Percentiles rank a stretch among this genome's conserved stretches.
Conservation (phyloP, 2,888 invertebrate genomes). For the Drosophila mimetica region DNA sequence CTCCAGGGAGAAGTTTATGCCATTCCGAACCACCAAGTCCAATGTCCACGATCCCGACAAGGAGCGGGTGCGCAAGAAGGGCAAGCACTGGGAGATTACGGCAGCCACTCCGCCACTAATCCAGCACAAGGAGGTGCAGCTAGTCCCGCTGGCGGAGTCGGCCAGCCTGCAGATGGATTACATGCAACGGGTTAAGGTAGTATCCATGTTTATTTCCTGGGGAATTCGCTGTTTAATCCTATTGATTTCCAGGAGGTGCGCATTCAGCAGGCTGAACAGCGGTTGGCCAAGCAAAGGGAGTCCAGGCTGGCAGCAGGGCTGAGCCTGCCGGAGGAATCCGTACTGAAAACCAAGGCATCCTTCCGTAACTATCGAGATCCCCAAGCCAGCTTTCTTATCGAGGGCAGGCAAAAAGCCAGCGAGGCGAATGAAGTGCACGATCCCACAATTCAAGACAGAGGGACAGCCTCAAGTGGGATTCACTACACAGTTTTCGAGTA, state of each 20-base stretch:
- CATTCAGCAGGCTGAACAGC: slow-evolving; percentile 80
- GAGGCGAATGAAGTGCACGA: slow-evolving; percentile 79
- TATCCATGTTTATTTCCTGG: no score
- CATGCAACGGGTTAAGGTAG: slow-evolving; percentile 79
- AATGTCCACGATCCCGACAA: slow-evolving; percentile 83
- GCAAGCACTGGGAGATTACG: slow-evolving; percentile 83
- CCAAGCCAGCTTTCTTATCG: slow-evolving; percentile 60
- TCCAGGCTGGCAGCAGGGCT: slow-evolving; percentile 42
- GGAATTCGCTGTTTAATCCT: no score
- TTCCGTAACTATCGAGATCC: slow-evolving; percentile 78
- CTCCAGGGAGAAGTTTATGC: slow-evolving; percentile 79
- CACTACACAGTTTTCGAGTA: slow-evolving; percentile 66
- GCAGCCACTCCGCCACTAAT: slow-evolving; percentile 84
- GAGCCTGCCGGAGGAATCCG: slow-evolving; percentile 59
- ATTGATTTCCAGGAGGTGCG: slow-evolving; percentile 69
- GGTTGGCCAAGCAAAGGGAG: slow-evolving; percentile 65
- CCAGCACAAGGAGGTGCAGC: slow-evolving; percentile 73
- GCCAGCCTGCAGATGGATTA: slow-evolving; percentile 80
- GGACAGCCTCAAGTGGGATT: slow-evolving; percentile 56
- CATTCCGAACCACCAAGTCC: slow-evolving; percentile 82
- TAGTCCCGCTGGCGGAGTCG: slow-evolving; percentile 81
- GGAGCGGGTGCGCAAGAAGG: slow-evolving; percentile 78
- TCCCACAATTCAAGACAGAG: slow-evolving; percentile 70
- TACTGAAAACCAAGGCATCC: slow-evolving; percentile 67
- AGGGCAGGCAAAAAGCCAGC: slow-evolving; percentile 68